Evolutionary conservation across 2,888 invertebrate genomes (phyloP).

Genomic region (Agrenia bidenticulata): DNA sequence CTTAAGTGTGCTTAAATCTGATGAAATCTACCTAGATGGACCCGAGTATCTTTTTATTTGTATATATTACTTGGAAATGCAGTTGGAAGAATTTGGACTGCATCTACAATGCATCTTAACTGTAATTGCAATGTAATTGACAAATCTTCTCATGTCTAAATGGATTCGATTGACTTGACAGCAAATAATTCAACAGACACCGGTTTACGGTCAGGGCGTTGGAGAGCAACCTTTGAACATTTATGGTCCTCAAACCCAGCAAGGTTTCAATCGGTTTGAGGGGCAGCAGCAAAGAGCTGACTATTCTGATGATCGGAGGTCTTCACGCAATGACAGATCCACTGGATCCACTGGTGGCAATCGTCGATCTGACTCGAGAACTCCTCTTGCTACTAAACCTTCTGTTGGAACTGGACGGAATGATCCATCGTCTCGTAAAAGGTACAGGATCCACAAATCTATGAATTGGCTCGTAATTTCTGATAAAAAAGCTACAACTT

Average conservation of each 20-base stretch:
- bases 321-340: background rate
- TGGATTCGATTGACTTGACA: constrained; percentile 1
- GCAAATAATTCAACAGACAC: constrained; percentile 1
- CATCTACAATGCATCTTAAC: too few species aligned
- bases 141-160: background rate
- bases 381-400: background rate
- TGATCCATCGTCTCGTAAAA: constrained; percentile 7
- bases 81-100: too few species aligned
- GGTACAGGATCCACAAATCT: constrained; percentile 6
- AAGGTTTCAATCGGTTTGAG: constrained; percentile 1
- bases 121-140: too few species aligned
- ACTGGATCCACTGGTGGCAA: background rate
- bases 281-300: background rate
- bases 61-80: too few species aligned
- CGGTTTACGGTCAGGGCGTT: background rate
- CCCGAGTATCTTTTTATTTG: too few species aligned
- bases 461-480: too few species aligned
- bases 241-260: constrained; percentile 18
- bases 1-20: too few species aligned
- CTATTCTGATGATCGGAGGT: constrained; percentile 14
- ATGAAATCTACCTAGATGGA: too few species aligned
- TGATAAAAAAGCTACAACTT: too few species aligned
- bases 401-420: background rate
- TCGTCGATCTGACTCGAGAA: constrained; percentile 7
- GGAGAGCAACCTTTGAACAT: constrained; percentile 15